Percentiles rank a stretch among this genome's conserved stretches.
These are phyloP conservation scores for Salarias fasciatus DNA, from an alignment of 2,797 vertebrate genomes.

Conservation along the genomic window DNA sequence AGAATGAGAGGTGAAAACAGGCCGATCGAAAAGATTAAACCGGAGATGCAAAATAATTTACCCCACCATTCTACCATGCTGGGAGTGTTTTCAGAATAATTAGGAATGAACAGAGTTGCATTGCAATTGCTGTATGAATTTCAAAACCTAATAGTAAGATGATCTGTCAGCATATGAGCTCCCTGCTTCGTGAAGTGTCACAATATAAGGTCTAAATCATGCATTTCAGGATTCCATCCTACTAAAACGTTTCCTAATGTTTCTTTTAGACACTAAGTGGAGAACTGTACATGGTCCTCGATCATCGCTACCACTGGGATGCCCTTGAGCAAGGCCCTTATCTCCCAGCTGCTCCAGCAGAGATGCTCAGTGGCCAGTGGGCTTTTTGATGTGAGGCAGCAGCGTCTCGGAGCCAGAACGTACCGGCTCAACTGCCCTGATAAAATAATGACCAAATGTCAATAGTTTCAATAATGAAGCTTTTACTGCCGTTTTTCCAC, in stretches of 20 bases:
- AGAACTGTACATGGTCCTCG: slow-evolving; percentile 2
- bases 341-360: slow-evolving; percentile 27
- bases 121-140: too few relatives aligned
- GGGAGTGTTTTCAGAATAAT: too few relatives aligned
- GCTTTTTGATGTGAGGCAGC: slow-evolving; percentile 9
- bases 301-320: slow-evolving; percentile 6
- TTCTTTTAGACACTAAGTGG: too few relatives aligned
- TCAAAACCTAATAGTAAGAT: too few relatives aligned
- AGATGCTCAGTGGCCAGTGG: slow-evolving; percentile 21
- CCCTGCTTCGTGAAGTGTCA: too few relatives aligned
- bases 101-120: too few relatives aligned
- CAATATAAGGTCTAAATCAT: too few relatives aligned
- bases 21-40: neutral
- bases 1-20: neutral
- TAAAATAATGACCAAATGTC: slow-evolving; percentile 38
- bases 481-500: slow-evolving; percentile 8
- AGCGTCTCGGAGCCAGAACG: neutral
- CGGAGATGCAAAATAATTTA: neutral
- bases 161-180: too few relatives aligned
- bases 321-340: slow-evolving; percentile 42
- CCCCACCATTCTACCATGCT: neutral
- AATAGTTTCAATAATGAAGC: slow-evolving; percentile 23
- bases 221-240: too few relatives aligned
- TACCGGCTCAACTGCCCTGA: slow-evolving; percentile 18
- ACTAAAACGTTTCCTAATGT: too few relatives aligned